These are phyloP conservation scores for Pachycephus smyrnensis DNA, from an alignment of 2,888 invertebrate species.

Conservation along the genomic window DNA sequence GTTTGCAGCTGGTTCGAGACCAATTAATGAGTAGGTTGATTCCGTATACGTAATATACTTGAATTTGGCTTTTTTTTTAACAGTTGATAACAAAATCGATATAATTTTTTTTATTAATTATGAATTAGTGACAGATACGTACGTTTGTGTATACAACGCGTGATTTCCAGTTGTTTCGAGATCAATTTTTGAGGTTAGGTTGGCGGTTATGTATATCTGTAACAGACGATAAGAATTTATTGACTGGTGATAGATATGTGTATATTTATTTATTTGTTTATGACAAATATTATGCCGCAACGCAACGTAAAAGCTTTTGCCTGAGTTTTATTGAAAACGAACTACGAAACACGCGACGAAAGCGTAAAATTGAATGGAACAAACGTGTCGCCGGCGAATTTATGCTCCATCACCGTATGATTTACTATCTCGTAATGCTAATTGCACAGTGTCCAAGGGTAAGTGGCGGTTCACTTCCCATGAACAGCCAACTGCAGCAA, in stretches of 20 bases:
- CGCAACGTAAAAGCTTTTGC: too few relatives aligned
- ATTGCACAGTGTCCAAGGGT: not conserved
- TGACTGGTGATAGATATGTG: not conserved
- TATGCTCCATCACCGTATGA: not conserved
- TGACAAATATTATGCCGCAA: too few relatives aligned
- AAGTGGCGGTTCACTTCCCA: not conserved
- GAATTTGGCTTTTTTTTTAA: too few relatives aligned
- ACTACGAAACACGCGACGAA: not conserved
- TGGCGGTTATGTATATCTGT: not conserved
- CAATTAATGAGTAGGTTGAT: not conserved
- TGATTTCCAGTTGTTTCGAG: not conserved
- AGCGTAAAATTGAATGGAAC: not conserved
- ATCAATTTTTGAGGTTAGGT: not conserved
- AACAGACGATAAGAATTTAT: not conserved
- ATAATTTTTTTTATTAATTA: not conserved
- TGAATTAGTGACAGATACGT: not conserved
- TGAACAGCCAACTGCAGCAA: not conserved
- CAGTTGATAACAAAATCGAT: too few relatives aligned
- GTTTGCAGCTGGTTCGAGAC: not conserved
- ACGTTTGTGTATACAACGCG: not conserved
- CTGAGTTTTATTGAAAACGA: too few relatives aligned
- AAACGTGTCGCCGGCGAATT: not conserved
- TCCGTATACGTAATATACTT: not conserved
- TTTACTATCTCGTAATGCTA: not conserved
- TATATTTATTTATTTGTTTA: too few relatives aligned